Evolutionary conservation across 2,113 vertebrate species (phyloP), one percentile per base, ranked within the genome.

Genomic region (Bothrops jararaca): DNA sequence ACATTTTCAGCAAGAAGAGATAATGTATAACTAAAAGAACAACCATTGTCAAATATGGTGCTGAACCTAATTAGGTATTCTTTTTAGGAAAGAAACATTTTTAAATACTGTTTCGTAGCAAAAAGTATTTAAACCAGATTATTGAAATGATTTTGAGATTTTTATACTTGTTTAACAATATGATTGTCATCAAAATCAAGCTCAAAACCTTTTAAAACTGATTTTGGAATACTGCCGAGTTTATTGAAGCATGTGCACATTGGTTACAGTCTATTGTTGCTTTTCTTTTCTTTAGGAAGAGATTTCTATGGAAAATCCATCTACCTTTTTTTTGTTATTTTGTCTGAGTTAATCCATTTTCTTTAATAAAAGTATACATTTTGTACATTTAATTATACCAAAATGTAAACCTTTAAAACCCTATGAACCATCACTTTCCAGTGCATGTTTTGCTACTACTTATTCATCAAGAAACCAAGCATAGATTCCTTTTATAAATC

Each of bases 101-200:
- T 34, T 4, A 91, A 29, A 87, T 85, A 91, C 92, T 24, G 89
- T 45, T 53, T 24, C 94, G 7, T 94, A 1, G 89, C 0, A 85
- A 74, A 24, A 0, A 89, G 91, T 85, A 86, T 90, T 91, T 52
- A 91, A 89, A 91, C 24, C 20, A 34, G 26, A 1, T 92, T 92
- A 91, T 0, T 57, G 48, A 95, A 92, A 24, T 34, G 15, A 90
- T 80, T 88, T 94, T 94, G 6, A 91, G 56, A 5, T n/a, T 69
- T 69, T n/a, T 69, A 69, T 69, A 29, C 15, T 88, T 34, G 52
- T 58, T 57, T 5, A 22, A 85, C 20, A 58, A 42, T 64, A 88
- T 18, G 2, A 92, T 88, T 88, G 88, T 20, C 45, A 6, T 24
- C 26, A 54, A 89, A 89, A 23, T 45, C 13, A 42, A 92, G 92